These are phyloP conservation scores for Pristionchus arcanus DNA, from an alignment of 2,888 invertebrate genomes.

Conservation along the genomic window DNA sequence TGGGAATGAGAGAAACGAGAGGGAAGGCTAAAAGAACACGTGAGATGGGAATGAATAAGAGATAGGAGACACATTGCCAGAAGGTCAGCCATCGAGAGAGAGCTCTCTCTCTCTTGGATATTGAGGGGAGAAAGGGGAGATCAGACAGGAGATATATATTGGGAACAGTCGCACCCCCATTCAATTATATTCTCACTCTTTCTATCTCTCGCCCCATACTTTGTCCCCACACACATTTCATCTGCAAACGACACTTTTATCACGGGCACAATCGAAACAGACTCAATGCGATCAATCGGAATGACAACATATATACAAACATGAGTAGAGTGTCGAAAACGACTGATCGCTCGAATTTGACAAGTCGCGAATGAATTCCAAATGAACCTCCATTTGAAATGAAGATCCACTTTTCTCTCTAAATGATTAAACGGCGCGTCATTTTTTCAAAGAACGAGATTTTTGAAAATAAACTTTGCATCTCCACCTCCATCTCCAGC, in stretches of 20 bases:
- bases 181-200: neutral
- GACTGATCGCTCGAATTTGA: no score
- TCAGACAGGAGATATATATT: neutral
- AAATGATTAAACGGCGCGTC: no score
- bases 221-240: neutral
- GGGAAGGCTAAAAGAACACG: neutral
- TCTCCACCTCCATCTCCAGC: no score
- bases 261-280: constrained; percentile 3
- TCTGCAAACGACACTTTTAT: constrained; percentile 6
- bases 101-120: constrained; percentile 24
- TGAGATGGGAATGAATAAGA: constrained; percentile 19
- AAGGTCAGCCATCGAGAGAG: constrained; percentile 10
- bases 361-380: no score
- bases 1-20: constrained; percentile 1
- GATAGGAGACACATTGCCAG: constrained; percentile 18
- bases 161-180: constrained; percentile 28
- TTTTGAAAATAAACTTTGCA: no score
- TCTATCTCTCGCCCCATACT: neutral
- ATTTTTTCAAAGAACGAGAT: no score
- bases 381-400: no score
- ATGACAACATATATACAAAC: constrained; percentile 2
- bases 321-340: neutral
- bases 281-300: neutral
- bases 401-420: no score
- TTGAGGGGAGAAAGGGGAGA: neutral